Conservation (phyloP, 1,140 invertebrate genomes). For the Asbolus verrucosus region DNA sequence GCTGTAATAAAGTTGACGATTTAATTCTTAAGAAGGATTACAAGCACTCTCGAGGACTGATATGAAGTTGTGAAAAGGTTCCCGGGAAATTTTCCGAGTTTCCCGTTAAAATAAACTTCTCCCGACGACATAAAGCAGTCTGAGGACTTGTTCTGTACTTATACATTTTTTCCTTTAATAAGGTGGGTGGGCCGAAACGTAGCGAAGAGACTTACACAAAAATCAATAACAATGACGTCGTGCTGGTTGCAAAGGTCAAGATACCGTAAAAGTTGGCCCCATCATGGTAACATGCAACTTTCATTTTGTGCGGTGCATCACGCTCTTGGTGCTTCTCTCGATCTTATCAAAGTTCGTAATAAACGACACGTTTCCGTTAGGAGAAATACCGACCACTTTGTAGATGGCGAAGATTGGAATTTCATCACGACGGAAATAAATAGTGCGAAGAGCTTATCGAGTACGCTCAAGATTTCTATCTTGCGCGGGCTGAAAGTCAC, state of each 20-base stretch:
- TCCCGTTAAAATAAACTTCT: not conserved
- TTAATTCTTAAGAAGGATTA: conserved; percentile 8
- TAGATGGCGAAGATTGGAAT: no score
- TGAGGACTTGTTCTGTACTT: not conserved
- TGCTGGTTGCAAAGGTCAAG: conserved; percentile 1
- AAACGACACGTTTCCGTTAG: no score
- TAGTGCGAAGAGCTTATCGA: no score
- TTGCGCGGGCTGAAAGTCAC: no score
- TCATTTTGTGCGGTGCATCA: not conserved
- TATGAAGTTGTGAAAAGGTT: conserved; percentile 10
- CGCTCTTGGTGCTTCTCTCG: not conserved
- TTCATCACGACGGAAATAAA: no score
- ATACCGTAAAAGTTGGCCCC: not conserved
- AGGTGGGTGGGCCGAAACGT: not conserved
- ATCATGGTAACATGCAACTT: not conserved
- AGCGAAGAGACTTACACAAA: not conserved
- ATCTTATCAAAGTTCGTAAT: conserved; percentile 7
- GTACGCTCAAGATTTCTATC: no score
- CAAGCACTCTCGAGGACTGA: conserved; percentile 5
- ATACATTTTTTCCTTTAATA: not conserved
- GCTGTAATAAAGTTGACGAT: conserved; percentile 4
- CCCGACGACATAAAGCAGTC: not conserved
- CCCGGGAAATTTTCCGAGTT: not conserved
- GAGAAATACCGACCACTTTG: no score
- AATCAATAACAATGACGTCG: conserved; percentile 3